Conservation (phyloP, 1,140 invertebrate species). For the Euwallacea fornicatus region DNA sequence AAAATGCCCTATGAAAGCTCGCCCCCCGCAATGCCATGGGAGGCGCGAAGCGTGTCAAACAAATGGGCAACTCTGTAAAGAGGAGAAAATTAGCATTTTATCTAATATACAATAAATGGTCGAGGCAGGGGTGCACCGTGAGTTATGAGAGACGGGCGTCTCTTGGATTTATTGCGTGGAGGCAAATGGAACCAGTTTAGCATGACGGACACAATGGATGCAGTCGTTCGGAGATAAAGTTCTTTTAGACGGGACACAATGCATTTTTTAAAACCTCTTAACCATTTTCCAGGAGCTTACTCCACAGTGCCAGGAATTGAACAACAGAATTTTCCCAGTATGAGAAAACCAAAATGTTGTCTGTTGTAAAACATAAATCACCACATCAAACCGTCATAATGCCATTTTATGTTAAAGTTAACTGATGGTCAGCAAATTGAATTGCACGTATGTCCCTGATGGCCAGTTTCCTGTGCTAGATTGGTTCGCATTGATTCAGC, state of each 20-base stretch:
- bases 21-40: neutral
- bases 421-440: too few relatives aligned
- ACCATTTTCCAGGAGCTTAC: constrained; percentile 2
- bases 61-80: constrained; percentile 38
- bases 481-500: too few relatives aligned
- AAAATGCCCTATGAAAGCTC: too few relatives aligned
- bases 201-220: constrained; percentile 50
- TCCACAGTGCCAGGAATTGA: too few relatives aligned
- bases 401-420: too few relatives aligned
- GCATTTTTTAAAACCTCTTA: constrained; percentile 15
- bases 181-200: constrained; percentile 44
- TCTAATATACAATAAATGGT: constrained; percentile 44
- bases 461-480: too few relatives aligned
- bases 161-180: constrained; percentile 36
- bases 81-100: constrained; percentile 44
- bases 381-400: too few relatives aligned
- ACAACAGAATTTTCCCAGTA: too few relatives aligned
- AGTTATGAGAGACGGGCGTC: constrained; percentile 22
- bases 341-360: too few relatives aligned
- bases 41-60: constrained; percentile 11
- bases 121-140: constrained; percentile 17
- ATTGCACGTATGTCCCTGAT: too few relatives aligned
- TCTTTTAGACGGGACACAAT: constrained; percentile 5
- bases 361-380: too few relatives aligned
- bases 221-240: constrained; percentile 53